Percentiles rank a stretch among this genome's conserved stretches.
Conservation (phyloP, 1,140 invertebrate species). For the Drosophila sulfurigaster region DNA sequence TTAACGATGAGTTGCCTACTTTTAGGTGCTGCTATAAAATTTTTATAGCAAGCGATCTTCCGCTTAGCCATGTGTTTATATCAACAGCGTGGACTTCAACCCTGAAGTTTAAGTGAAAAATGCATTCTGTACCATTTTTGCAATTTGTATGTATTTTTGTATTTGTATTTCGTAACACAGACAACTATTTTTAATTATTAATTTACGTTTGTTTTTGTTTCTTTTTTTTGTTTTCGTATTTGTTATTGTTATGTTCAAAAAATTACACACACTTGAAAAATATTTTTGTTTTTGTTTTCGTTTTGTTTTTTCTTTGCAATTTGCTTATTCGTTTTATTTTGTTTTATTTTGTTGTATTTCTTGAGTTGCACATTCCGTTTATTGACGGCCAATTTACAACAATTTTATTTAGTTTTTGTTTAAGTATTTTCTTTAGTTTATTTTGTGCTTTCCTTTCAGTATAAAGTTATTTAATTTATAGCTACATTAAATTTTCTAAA, state of each 20-base stretch:
- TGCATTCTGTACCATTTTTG: constrained; percentile 60
- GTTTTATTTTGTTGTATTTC: constrained; percentile 15
- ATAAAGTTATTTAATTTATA: constrained; percentile 58
- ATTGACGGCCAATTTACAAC: constrained; percentile 60
- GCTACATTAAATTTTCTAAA: constrained; percentile 77
- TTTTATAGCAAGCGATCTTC: constrained; percentile 34
- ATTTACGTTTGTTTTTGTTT: constrained; percentile 49
- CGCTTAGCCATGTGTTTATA: too few relatives aligned
- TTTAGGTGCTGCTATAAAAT: constrained; percentile 47
- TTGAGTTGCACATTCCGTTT: constrained; percentile 43
- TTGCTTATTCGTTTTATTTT: constrained; percentile 11
- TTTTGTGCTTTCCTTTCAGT: constrained; percentile 54
- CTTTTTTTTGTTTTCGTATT: constrained; percentile 34
- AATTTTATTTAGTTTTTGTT: constrained; percentile 40
- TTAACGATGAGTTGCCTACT: constrained; percentile 30
- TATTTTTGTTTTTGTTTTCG: constrained; percentile 55
- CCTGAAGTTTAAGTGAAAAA: constrained; percentile 28
- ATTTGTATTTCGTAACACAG: constrained; percentile 76
- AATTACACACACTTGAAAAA: constrained; percentile 84
- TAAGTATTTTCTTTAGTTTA: constrained; percentile 36
- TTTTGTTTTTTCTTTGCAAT: constrained; percentile 27
- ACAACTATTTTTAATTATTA: constrained; percentile 82
- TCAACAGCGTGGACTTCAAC: too few relatives aligned
- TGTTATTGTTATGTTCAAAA: constrained; percentile 81
- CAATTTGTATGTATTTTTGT: constrained; percentile 70